These are phyloP conservation scores for Catamblyrhynchus diadema DNA, from an alignment of 2,797 vertebrate species.

Conservation along the genomic window DNA sequence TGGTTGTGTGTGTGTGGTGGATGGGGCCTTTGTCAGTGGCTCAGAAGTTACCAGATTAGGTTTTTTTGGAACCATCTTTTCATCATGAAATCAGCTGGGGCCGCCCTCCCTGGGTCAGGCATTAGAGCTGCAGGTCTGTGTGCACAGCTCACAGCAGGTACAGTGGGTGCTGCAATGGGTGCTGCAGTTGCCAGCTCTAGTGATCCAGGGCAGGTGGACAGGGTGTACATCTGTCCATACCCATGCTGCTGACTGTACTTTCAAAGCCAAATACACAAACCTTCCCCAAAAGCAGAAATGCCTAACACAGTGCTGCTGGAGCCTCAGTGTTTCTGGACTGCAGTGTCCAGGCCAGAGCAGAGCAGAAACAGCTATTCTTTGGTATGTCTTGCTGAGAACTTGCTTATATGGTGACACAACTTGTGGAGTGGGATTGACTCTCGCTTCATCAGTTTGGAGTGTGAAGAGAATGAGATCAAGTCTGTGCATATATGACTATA, in stretches of 20 bases:
- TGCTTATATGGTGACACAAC: background rate
- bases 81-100: background rate
- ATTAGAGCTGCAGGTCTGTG: background rate
- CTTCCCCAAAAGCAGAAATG: background rate
- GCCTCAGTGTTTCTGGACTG: background rate
- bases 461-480: background rate
- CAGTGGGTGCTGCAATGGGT: too few species aligned
- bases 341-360: background rate
- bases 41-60: background rate
- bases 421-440: background rate
- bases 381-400: background rate
- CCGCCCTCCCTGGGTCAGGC: background rate
- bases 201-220: background rate
- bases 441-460: background rate
- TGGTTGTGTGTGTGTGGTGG: background rate
- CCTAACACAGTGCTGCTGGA: background rate
- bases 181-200: background rate
- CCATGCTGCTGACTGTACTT: background rate
- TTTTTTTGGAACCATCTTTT: background rate
- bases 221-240: background rate
- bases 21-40: background rate
- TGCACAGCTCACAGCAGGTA: background rate
- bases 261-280: background rate
- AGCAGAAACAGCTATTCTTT: background rate
- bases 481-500: background rate